Conservation (phyloP, 2,797 vertebrate species). For the Crossoptilon crossoptilon region DNA sequence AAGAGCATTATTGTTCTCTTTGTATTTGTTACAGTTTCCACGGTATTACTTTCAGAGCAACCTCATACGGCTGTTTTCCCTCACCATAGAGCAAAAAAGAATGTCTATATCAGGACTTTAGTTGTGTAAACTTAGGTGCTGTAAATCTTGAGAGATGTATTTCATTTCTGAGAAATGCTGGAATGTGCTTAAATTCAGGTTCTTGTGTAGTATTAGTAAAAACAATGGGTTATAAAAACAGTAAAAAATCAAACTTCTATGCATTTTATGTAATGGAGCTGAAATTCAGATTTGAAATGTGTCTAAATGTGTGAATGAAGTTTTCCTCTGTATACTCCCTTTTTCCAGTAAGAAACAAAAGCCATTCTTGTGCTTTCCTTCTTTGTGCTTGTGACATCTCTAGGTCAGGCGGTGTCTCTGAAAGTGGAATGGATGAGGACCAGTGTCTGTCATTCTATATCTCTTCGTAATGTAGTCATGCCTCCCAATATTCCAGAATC, state of each 20-base stretch:
- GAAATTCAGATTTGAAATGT: not conserved
- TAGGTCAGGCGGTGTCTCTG: not conserved
- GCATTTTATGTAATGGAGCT: not conserved
- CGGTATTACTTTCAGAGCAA: no score
- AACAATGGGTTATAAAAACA: not conserved
- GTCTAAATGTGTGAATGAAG: fast-evolving
- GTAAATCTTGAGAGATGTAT: not conserved
- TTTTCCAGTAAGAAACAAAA: not conserved
- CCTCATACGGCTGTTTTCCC: not conserved
- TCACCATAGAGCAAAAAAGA: not conserved
- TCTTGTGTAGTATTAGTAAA: not conserved
- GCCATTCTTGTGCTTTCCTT: not conserved
- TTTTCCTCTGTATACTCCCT: not conserved
- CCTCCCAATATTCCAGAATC: not conserved
- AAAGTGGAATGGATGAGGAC: not conserved
- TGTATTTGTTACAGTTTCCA: no score
- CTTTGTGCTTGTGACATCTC: not conserved
- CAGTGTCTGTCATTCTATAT: not conserved
- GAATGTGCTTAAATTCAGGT: not conserved
- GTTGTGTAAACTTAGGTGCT: not conserved
- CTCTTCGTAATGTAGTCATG: not conserved
- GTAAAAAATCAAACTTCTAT: not conserved
- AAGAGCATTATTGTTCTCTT: no score
- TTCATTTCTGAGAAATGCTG: not conserved
- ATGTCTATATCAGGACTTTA: not conserved